phyloP scores from a whole-genome alignment of 1,140 invertebrate species.

The Vanessa atalanta region DNA sequence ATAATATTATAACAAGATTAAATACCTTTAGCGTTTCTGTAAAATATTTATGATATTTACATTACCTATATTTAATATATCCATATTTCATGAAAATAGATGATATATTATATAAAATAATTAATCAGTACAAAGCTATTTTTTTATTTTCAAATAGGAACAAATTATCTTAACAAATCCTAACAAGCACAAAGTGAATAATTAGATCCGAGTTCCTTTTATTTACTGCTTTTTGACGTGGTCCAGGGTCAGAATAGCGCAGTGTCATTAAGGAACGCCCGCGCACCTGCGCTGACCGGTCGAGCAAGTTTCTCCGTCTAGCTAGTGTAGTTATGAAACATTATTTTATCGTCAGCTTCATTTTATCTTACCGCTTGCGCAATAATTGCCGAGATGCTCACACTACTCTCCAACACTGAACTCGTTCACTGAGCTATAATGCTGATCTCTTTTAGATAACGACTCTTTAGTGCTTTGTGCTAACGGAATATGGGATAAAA shows the following conservation, averaged over 20 bases:
- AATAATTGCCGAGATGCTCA: constrained; percentile 50
- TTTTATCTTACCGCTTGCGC: constrained; percentile 63
- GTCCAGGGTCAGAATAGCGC: constrained; percentile 37
- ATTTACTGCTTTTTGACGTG: constrained; percentile 14
- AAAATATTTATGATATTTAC: background rate
- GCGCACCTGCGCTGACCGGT: constrained; percentile 55
- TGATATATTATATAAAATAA: too few relatives aligned
- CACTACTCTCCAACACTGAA: constrained; percentile 15
- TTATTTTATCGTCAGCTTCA: constrained; percentile 57
- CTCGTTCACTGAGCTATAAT: constrained; percentile 4
- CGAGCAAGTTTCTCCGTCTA: constrained; percentile 50
- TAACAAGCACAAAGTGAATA: background rate
- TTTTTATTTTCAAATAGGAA: background rate
- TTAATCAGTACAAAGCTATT: too few relatives aligned
- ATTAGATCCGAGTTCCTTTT: constrained; percentile 8
- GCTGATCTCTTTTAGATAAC: constrained; percentile 13
- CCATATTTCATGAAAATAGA: too few relatives aligned
- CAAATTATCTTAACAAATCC: background rate
- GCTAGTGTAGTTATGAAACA: constrained; percentile 63
- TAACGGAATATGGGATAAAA: constrained; percentile 17
- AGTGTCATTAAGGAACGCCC: constrained; percentile 45
- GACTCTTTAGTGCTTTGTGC: constrained; percentile 12
- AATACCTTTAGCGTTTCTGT: too few relatives aligned
- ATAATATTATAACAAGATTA: background rate
- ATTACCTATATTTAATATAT: too few relatives aligned